Evolutionary conservation across 2,888 invertebrate species (phyloP).

Genomic region (Tromatobia lineatoria): DNA sequence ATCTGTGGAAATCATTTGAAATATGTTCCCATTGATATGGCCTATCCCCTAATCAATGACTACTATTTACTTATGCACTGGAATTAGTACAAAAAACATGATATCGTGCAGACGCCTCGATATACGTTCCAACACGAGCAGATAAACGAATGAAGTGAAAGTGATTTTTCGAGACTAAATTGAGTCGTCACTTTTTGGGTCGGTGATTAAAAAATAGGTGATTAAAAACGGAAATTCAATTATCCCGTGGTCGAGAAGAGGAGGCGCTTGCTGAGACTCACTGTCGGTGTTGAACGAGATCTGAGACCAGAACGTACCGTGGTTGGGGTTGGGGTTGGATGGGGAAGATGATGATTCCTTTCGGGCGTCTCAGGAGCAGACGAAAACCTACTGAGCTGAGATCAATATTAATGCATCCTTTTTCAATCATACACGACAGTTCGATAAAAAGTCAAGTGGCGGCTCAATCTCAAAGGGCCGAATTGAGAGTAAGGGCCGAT

Average conservation of each 20-base stretch:
- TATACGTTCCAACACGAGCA: conserved; percentile 28
- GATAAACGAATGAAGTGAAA: conserved; percentile 41
- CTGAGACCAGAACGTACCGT: conserved; percentile 46
- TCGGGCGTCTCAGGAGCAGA: conserved; percentile 48
- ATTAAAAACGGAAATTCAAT: conserved; percentile 67
- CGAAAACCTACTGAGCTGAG: conserved; percentile 71
- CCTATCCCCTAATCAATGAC: too few species aligned
- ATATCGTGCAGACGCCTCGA: conserved; percentile 32
- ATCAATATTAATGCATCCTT: conserved; percentile 82
- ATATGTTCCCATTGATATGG: too few species aligned
- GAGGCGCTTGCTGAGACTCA: conserved; percentile 54
- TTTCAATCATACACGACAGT: conserved; percentile 85
- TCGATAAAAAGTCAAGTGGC: conserved; percentile 83
- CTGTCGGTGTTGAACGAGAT: conserved; percentile 57
- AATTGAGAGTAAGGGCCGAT: conserved; percentile 75
- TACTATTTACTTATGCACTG: not conserved
- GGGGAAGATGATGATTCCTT: conserved; percentile 48
- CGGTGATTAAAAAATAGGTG: conserved; percentile 53
- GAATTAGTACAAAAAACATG: conserved; percentile 3
- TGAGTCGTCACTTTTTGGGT: conserved; percentile 64
- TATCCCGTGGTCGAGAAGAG: conserved; percentile 60
- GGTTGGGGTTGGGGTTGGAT: not conserved
- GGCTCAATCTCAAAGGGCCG: conserved; percentile 82
- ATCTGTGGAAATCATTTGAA: too few species aligned
- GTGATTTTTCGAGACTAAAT: conserved; percentile 55